Evolutionary conservation across 2,797 vertebrate genomes (phyloP), one percentile per base, ranked within the genome.

Genomic region (Myotis findleyi): DNA sequence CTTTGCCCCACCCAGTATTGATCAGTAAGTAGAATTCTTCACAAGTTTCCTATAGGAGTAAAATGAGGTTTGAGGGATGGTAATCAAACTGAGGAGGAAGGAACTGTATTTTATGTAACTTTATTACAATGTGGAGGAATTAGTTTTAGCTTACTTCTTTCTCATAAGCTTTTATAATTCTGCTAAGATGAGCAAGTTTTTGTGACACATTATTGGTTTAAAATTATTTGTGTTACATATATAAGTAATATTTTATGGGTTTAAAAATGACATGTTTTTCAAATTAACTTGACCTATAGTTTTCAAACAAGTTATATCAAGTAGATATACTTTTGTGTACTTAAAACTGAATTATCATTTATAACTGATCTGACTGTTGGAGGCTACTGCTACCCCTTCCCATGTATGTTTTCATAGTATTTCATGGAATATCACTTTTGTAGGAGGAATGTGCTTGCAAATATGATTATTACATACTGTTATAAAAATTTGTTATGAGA

Each of bases 401-500:
- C 25, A 8, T 89, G 0, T 49, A 41, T 87, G n/a, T 73, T 80
- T 93, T 95, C 30, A 27, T 72, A 53, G 38, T 69, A 59, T 27
- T 38, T 89, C 36, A 51, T 77, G 21, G 57, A 84, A 11, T 87
- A 71, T 83, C 66, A 92, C n/a, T 79, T 51, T 30, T 69, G 51
- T 83, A 62, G 59, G 30, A 89, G 66, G 17, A 91, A 62, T 89
- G 12, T 89, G 4, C 20, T 87, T 93, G n/a, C 25, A 49, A 8
- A 91, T 87, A 33, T 49, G 12, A 49, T 69, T 87, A 83, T 95
- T 75, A 36, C 36, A 53, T 62, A 59, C 64, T 94, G 20, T n/a
- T 85, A 30, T 87, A 79, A 82, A 89, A 44, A 68, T 69, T 64
- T 95, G n/a, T 81, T 41, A 85, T 84, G 36, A 86, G 41, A 93